Base-by-base conservation (phyloP, 2,888 invertebrate species). In the Oxyteleia sp. region DNA sequence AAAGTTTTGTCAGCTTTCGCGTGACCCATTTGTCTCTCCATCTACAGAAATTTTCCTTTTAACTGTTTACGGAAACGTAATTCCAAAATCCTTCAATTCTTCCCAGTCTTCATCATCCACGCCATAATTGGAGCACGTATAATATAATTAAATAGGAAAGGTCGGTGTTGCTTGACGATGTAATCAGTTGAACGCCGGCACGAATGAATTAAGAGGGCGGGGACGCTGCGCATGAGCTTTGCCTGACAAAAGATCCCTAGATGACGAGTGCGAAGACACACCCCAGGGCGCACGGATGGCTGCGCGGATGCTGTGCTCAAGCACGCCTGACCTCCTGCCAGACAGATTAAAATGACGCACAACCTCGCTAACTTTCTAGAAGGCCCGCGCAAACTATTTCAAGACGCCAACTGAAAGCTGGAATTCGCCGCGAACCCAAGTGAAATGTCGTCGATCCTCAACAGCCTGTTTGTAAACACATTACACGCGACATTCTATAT, bases 301-400 rank as follows among this genome's bases (percentile, higher is more conserved):
- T 88, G 88, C 87, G 83, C 84, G 84, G 78, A 87, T 81, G 82
- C 84, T 82, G 81, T 59, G 63, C 55, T 61, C 85, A 81, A 86
- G 88, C 89, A 92, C 92, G 91, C 91, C 89, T 90, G 91, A 92
- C 91, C 92, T 92, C 90, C 89, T 89, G 88, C 90, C 91, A 91
- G 92, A 92, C 91, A 89, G 90, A 92, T 93, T 92, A 92, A 92
- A 92, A 92, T 91, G 91, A 92, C 88, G 87, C 88, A 87, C 87
- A 66, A 88, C 85, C 83, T 82, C 82, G 75, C 83, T 80, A 86
- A 85, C 76, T 85, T 79, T 84, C 84, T 82, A 82, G 82, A n/a
- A 68, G 72, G 84, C 68, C 85, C 79, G 82, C 84, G 83, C 66
- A 87, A 91, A 92, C 92, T 92, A 92, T 92, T 92, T 90, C 90